Evolutionary conservation across 92 coral and sea anemone species (phyloP), one percentile per base, ranked within the genome.

Genomic region (Galaxea fascicularis): DNA sequence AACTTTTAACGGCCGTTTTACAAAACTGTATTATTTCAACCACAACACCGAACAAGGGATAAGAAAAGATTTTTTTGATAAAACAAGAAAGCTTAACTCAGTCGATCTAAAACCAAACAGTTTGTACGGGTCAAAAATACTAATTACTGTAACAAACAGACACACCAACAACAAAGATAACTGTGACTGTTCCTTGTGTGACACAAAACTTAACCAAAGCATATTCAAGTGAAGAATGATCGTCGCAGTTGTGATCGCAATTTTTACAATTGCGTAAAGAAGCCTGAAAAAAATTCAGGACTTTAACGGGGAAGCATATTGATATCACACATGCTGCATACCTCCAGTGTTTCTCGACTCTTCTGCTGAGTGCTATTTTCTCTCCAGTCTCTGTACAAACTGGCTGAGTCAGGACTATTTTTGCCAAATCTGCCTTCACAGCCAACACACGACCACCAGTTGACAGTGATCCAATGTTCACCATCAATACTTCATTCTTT

Each of bases 311-410:
- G n/a, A n/a, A n/a, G n/a, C n/a, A 35, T 6, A 35, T 35, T 35
- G 41, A 35, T 35, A 6, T 35, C 2, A 35, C 41, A 6, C 41
- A 35, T 6, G 41, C 41, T 6, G 6, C 41, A 35, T 35, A 96
- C 99, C 99, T 96, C 99, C 99, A 96, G 59, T 96, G 99, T 87
- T 94, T 96, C 63, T 96, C 99, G 16, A 96, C 99, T 77, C 99
- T 85, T 88, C 99, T 84, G 86, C 99, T 96, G 10, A 96, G 89
- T 17, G 99, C 99, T 54, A 96, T 96, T 85, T 96, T 96, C 65
- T 96, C 99, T 28, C 99, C 99, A 20, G 88, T 96, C 78, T 96
- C 99, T 25, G 99, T 96, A 78, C 99, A 96, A 27, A 96, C 99
- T 0, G 99, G 99, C 77, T 96, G 99, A 21, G 99, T 96, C 68